A percentile compares a stretch with the other conserved stretches of the same genome.
Evolutionary conservation across 2,888 invertebrate genomes (phyloP).

Genomic region (Mayetiola destructor): DNA sequence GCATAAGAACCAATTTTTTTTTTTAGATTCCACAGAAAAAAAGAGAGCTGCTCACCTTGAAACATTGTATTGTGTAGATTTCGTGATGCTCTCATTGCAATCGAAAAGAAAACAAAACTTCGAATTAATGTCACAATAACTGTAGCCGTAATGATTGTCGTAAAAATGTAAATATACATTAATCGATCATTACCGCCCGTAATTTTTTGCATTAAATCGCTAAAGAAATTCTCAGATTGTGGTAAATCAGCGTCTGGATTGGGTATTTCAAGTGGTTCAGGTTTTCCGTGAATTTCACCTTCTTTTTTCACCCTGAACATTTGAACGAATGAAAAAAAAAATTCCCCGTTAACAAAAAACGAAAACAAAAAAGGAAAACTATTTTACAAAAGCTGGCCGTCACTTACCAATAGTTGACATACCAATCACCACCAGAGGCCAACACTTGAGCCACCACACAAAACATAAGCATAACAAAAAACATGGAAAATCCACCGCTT

Average conservation of each 20-base stretch:
- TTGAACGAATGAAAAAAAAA: neutral
- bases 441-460: slow-evolving; percentile 52
- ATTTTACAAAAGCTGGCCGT: neutral
- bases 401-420: slow-evolving; percentile 57
- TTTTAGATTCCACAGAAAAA: too few species aligned
- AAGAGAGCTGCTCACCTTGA: too few species aligned
- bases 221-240: neutral
- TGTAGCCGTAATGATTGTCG: slow-evolving; percentile 35
- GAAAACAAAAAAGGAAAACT: neutral
- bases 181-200: slow-evolving; percentile 17
- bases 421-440: slow-evolving; percentile 64
- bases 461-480: slow-evolving; percentile 43
- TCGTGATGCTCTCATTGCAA: slow-evolving; percentile 60
- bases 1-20: too few species aligned
- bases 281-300: slow-evolving; percentile 26
- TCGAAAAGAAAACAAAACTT: slow-evolving; percentile 38
- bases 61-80: slow-evolving; percentile 76
- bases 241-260: neutral
- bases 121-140: slow-evolving; percentile 32
- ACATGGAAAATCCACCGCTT: slow-evolving; percentile 49
- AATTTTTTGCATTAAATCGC: slow-evolving; percentile 17
- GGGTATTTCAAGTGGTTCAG: neutral
- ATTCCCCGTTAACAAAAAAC: neutral
- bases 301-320: slow-evolving; percentile 43
- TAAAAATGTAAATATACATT: slow-evolving; percentile 37